A percentile compares a stretch with the other conserved stretches of the same genome.
phyloP scores from a whole-genome alignment of 2,797 vertebrate genomes.

The Clamator glandarius region DNA sequence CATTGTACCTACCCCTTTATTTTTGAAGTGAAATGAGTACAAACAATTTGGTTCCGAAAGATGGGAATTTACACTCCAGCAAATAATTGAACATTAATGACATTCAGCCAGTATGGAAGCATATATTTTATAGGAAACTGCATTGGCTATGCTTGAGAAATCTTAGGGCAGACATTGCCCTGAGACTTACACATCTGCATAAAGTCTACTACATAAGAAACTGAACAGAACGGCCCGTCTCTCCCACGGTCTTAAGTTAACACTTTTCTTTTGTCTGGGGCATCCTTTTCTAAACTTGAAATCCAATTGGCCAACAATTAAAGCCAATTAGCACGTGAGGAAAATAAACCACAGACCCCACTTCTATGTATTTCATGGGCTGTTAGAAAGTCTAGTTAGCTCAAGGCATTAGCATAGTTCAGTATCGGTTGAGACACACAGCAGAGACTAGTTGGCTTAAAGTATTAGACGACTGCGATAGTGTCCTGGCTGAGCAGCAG shows the following conservation, averaged over 20 bases:
- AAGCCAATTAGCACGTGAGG: constrained; percentile 97
- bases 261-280: constrained; percentile 73
- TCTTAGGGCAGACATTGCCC: constrained; percentile 38
- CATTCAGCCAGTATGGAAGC: constrained; percentile 40
- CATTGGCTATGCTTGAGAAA: constrained; percentile 67
- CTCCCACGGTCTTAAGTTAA: constrained; percentile 79
- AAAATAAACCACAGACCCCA: constrained; percentile 75
- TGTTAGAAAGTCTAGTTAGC: constrained; percentile 82
- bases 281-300: constrained; percentile 82
- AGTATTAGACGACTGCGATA: constrained; percentile 90
- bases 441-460: constrained; percentile 91
- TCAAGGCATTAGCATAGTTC: constrained; percentile 82
- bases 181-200: constrained; percentile 70
- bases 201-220: constrained; percentile 66
- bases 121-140: constrained; percentile 52
- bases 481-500: constrained; percentile 81
- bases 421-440: constrained; percentile 69
- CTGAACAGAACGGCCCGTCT: constrained; percentile 52
- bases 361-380: constrained; percentile 71
- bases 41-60: neutral
- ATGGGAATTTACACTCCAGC: constrained; percentile 22
- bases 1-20: neutral
- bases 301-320: constrained; percentile 97
- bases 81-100: constrained; percentile 44
- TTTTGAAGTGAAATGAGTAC: neutral